These are phyloP conservation scores for Himalopsyche japonica DNA, from an alignment of 2,888 invertebrate species.

Conservation along the genomic window DNA sequence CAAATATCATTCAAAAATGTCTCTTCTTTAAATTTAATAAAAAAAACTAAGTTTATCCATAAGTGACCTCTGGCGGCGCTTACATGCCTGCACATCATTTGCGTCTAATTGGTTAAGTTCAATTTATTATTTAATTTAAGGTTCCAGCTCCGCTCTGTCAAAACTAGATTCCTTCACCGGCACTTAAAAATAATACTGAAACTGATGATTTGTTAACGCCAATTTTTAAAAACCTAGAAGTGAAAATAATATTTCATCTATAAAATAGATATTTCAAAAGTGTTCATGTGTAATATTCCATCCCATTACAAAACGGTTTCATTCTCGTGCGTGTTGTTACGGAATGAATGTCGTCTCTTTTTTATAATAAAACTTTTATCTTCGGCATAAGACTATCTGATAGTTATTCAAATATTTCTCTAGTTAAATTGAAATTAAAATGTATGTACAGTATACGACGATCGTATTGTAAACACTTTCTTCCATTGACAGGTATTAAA, in stretches of 20 bases:
- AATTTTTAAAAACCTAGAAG: neutral
- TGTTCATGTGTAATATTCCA: neutral
- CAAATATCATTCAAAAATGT: too few species aligned
- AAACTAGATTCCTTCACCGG: neutral
- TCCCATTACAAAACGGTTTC: neutral
- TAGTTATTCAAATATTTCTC: neutral
- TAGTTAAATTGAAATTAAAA: neutral
- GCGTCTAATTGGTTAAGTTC: too few species aligned
- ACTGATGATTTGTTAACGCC: neutral
- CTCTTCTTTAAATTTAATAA: too few species aligned
- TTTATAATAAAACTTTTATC: neutral
- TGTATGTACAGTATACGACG: neutral
- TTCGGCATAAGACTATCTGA: neutral
- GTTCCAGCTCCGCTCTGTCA: neutral
- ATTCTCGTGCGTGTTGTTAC: neutral
- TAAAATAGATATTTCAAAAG: neutral
- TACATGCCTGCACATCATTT: too few species aligned
- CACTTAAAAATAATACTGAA: neutral
- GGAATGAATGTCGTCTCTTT: neutral
- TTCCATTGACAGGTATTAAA: conserved; percentile 10
- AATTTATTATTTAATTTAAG: too few species aligned
- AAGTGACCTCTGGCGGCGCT: too few species aligned
- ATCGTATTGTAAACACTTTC: neutral
- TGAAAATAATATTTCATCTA: neutral
- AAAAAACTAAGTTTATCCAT: too few species aligned